These are phyloP conservation scores for Bursaphelenchus okinawaensis DNA, from an alignment of 2,888 invertebrate genomes.

Conservation along the genomic window DNA sequence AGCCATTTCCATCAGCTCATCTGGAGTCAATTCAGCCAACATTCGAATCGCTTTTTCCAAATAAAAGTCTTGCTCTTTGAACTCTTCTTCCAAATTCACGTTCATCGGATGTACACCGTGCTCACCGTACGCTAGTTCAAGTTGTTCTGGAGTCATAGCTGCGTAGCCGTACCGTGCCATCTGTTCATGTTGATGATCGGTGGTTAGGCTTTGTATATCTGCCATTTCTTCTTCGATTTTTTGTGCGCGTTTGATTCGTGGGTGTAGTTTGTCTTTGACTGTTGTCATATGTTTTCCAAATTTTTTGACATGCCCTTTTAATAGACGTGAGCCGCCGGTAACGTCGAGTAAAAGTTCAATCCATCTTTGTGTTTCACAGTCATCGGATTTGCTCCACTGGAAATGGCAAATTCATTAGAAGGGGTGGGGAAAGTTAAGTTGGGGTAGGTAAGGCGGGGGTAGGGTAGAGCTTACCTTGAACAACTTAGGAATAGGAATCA, in stretches of 20 bases:
- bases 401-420: not conserved
- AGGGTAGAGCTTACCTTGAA: not conserved
- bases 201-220: not conserved
- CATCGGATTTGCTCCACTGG: not conserved
- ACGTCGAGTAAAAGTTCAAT: not conserved
- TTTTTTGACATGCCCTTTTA: not conserved
- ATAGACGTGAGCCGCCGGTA: not conserved
- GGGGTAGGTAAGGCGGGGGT: no score
- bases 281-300: not conserved
- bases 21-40: not conserved
- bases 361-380: not conserved
- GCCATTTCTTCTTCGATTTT: not conserved
- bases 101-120: not conserved
- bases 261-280: not conserved
- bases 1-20: not conserved
- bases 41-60: not conserved
- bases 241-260: not conserved
- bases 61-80: not conserved
- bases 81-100: not conserved
- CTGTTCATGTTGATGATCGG: not conserved
- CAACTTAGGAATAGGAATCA: slow-evolving; percentile 5
- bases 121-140: slow-evolving; percentile 1
- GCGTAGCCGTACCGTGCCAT: not conserved
- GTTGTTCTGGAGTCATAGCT: slow-evolving; percentile 2
- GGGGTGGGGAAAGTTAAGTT: not conserved